These are phyloP conservation scores for Brachionus koreanus DNA, from an alignment of 1,140 invertebrate species.

Conservation along the genomic window DNA sequence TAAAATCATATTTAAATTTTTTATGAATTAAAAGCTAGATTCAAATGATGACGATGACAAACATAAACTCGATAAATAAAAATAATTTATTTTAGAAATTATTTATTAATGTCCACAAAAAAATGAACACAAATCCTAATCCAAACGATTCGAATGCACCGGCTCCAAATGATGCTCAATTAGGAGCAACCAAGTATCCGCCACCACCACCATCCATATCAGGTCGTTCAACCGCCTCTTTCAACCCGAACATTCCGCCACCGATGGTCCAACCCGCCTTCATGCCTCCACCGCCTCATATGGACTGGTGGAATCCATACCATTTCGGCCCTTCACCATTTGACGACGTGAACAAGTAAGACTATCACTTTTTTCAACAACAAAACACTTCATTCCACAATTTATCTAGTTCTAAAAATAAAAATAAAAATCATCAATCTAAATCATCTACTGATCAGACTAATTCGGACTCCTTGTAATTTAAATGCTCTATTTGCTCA, in stretches of 20 bases:
- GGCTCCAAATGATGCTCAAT: neutral
- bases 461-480: neutral
- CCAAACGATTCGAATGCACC: neutral
- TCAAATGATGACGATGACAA: neutral
- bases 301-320: neutral
- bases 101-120: neutral
- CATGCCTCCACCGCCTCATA: neutral
- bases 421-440: too few relatives aligned
- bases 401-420: neutral
- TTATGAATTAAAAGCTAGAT: neutral
- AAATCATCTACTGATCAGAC: neutral
- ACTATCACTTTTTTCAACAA: neutral
- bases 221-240: conserved; percentile 2
- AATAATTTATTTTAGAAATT: conserved; percentile 1
- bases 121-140: neutral
- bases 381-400: neutral
- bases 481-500: neutral
- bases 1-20: neutral
- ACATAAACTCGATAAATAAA: neutral
- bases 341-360: neutral
- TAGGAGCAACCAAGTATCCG: neutral
- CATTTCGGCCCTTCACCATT: neutral
- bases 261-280: neutral
- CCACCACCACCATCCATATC: neutral
- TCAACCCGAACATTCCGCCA: neutral